Evolutionary conservation across 2,888 invertebrate genomes (phyloP).

Genomic region (Stenodema calcarata): DNA sequence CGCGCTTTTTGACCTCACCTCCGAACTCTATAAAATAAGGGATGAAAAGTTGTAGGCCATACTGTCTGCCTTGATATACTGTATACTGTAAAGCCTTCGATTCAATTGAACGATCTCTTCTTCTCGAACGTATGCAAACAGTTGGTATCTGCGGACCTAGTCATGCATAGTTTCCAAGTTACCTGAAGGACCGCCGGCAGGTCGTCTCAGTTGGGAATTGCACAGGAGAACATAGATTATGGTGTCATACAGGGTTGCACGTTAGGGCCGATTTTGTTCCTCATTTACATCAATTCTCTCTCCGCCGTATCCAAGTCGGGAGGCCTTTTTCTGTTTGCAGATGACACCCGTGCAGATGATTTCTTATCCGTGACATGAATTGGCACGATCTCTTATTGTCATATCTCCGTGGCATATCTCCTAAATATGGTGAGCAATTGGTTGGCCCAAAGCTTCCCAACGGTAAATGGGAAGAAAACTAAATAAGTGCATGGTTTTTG

Average conservation of each 20-base stretch:
- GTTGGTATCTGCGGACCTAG: neutral
- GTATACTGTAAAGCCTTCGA: conserved; percentile 21
- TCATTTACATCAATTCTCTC: neutral
- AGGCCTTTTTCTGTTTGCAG: neutral
- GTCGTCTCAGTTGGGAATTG: neutral
- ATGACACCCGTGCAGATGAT: neutral
- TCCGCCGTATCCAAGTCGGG: neutral
- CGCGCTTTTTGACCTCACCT: neutral
- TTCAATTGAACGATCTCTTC: neutral
- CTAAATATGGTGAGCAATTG: conserved; percentile 11
- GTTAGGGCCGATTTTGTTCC: neutral
- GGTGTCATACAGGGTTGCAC: conserved; percentile 8
- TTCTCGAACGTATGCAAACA: neutral
- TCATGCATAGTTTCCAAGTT: conserved; percentile 1
- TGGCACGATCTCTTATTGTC: conserved; percentile 8
- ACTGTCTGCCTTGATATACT: conserved; percentile 21
- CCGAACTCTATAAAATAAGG: conserved; percentile 15
- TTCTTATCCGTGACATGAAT: neutral
- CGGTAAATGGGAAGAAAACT: no score
- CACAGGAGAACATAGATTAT: neutral
- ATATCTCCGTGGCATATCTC: no score
- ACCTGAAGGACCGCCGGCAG: neutral
- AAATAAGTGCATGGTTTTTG: neutral
- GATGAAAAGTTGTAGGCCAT: conserved; percentile 11
- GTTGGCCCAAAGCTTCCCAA: no score